Evolutionary conservation across 2,113 vertebrate genomes (phyloP), one percentile per base, ranked within the genome.

Genomic region (Caloenas nicobarica): DNA sequence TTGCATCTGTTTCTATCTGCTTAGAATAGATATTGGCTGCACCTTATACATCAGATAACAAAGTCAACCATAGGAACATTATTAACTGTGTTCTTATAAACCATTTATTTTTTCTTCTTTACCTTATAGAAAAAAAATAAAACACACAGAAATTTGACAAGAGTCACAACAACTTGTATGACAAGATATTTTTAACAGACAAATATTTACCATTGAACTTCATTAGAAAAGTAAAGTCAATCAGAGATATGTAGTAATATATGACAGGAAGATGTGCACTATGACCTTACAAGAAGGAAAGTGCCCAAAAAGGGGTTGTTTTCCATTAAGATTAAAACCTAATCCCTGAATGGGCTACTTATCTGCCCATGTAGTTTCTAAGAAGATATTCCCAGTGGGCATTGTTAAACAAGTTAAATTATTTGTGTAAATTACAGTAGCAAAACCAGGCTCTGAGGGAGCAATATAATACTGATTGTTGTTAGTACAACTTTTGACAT

Each of bases 331-430:
- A 90, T 88, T 93, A 78, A 33, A 86, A 86, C n/a, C 42, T 77
- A 94, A 81, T 88, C 71, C 80, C 38, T 90, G 83, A 93, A 93
- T 57, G 14, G 42, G 15, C 26, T 94, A 84, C 46, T 95, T 90
- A 78, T 78, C 58, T 88, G 19, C 16, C 29, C 31, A 26, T 68
- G 60, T 78, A 74, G 34, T 38, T 86, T 42, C 36, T 93, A 79
- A 93, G 89, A 89, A 95, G 81, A 88, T 96, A 96, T 19, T 89
- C 82, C 79, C 88, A 73, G 26, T 82, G 89, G 79, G 74, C 95
- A 53, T 88, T 96, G 69, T 88, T 91, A 70, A 93, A 94, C 72
- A 74, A 72, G 58, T 89, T 44, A 83, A 93, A 93, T 81, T 83
- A 60, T 95, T 96, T 74, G 68, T 70, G 56, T 86, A 90, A 86